Base-by-base conservation (phyloP, 2,888 invertebrate species). In the Petrolisthes cinctipes region DNA sequence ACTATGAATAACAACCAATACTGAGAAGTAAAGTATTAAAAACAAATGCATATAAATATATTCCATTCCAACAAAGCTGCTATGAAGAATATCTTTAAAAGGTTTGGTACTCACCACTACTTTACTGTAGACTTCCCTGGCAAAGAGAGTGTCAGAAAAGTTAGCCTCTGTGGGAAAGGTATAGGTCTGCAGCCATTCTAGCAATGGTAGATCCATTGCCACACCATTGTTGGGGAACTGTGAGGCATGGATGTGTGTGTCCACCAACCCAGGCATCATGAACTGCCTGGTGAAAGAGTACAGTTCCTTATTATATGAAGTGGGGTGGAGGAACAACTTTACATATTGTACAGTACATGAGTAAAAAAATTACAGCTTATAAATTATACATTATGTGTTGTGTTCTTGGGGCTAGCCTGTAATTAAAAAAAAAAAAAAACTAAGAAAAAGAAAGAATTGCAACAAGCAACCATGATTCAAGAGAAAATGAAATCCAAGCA, bases 231-330 rank as follows among this genome's bases (percentile, higher is more conserved):
- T 97, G 0, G 97, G 96, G 91, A 96, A 96, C 93, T 98, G 98
- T 0, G 97, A 95, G 0, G 97, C 97, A 93, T 98, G 98, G 11
- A 97, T 96, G 92, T 98, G 98, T 51, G 96, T 96, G 93, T 98
- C 98, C 4, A 98, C 94, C 89, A 98, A 95, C 0, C 98, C 98
- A 0, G 98, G 98, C 92, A 97, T 95, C 17, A 98, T 92, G 92
- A 98, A 95, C 91, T 93, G 90, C 56, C 90, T 90, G 84, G n/a
- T 9, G 23, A 82, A 61, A 37, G 2, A 37, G 2, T 37, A 37
- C 37, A 37, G 37, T 37, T 37, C 37, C 37, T 37, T 37, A 2
- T 37, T 37, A 37, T 37, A 37, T 37, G 37, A 37, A 37, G 37
- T 37, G 37, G 37, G 37, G 37, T 37, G 37, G 37, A 37, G 37